Conservation (phyloP, 23 tunicate genomes). For the Trididemnum clinides region DNA sequence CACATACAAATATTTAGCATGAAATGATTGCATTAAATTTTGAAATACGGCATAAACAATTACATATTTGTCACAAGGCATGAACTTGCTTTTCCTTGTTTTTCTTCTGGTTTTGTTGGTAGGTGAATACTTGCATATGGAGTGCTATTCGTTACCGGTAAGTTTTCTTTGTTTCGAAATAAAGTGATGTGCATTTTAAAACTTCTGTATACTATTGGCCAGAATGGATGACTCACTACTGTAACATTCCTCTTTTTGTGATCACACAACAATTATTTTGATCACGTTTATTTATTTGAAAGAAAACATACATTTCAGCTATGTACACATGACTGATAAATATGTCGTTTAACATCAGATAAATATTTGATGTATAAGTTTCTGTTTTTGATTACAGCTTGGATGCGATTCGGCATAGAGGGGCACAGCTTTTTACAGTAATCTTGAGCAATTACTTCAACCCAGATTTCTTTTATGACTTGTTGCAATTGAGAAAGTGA, state of each 20-base stretch:
- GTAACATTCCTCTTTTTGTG: background rate
- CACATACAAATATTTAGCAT: no score
- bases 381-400: background rate
- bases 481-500: background rate
- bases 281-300: conserved; percentile 1
- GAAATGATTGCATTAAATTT: no score
- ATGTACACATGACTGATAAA: background rate
- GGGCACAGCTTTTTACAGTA: background rate
- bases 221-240: background rate
- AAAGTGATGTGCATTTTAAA: background rate
- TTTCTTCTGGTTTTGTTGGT: no score
- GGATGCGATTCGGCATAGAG: background rate
- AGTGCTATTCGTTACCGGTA: no score
- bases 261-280: background rate
- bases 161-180: no score
- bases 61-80: no score
- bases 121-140: no score
- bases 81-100: no score
- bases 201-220: background rate
- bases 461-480: background rate
- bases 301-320: background rate
- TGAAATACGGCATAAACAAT: no score
- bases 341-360: background rate
- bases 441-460: background rate
- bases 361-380: background rate